Conservation (phyloP, 1,140 invertebrate species). For the Sminthurinus signatus region DNA sequence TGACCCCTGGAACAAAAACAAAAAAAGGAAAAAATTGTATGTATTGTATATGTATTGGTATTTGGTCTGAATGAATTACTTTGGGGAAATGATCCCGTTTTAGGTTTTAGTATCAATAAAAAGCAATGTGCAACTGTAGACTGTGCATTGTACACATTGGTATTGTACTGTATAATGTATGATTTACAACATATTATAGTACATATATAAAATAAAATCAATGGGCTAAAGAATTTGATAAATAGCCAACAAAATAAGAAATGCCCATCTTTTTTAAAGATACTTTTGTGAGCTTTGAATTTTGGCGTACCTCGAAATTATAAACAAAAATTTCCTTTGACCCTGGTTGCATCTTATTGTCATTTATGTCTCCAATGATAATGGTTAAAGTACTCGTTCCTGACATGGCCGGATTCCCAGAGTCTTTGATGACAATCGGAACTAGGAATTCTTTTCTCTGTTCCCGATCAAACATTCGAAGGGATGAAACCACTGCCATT, state of each 20-base stretch:
- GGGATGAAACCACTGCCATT: slow-evolving; percentile 68
- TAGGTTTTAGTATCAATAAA: too few species aligned
- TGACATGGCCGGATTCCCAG: slow-evolving; percentile 80
- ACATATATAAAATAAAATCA: slow-evolving; percentile 26
- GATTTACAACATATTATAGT: too few species aligned
- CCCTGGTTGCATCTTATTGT: slow-evolving; percentile 94
- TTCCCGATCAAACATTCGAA: slow-evolving; percentile 88
- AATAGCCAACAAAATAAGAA: neutral
- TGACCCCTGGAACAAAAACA: slow-evolving; percentile 73
- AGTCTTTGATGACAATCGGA: slow-evolving; percentile 88
- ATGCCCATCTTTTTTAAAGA: neutral
- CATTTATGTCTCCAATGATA: slow-evolving; percentile 91
- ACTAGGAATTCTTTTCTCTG: slow-evolving; percentile 91
- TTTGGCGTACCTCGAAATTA: slow-evolving; percentile 64
- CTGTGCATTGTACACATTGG: too few species aligned
- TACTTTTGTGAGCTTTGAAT: too few species aligned
- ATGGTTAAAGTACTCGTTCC: slow-evolving; percentile 91
- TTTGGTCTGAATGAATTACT: too few species aligned
- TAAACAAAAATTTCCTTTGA: slow-evolving; percentile 95
- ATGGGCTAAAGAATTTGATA: neutral
- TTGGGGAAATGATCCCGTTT: too few species aligned
- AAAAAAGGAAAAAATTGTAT: too few species aligned
- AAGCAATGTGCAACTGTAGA: too few species aligned
- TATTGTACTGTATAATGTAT: too few species aligned
- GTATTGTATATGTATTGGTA: too few species aligned